Conservation (phyloP, 2,113 vertebrate genomes). For the Pseudopipra pipra region DNA sequence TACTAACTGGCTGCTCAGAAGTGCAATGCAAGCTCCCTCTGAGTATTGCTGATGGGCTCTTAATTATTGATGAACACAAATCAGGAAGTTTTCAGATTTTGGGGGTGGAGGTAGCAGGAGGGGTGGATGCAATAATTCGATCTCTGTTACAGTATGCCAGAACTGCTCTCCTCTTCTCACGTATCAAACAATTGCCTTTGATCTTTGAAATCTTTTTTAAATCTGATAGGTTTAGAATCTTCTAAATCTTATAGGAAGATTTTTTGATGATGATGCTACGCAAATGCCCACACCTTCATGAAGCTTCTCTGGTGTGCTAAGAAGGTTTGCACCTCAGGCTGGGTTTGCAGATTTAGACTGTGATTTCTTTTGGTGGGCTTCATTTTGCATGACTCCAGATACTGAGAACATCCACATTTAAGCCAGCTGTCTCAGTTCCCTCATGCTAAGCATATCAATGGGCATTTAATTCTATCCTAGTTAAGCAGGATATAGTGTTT, state of each 20-base stretch:
- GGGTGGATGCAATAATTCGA: conserved; percentile 41
- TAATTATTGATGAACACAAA: conserved; percentile 86
- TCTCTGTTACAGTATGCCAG: conserved; percentile 21
- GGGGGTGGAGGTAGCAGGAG: conserved; percentile 58
- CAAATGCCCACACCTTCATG: neutral
- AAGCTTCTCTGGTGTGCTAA: neutral
- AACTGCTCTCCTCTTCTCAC: neutral
- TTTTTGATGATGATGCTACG: neutral
- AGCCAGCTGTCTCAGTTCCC: neutral
- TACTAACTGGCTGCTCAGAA: conserved; percentile 80
- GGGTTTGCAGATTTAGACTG: neutral
- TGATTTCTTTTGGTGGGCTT: neutral
- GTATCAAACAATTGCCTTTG: neutral
- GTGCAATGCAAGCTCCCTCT: conserved; percentile 84
- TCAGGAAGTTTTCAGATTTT: conserved; percentile 76
- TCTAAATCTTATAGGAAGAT: neutral
- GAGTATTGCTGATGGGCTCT: conserved; percentile 82
- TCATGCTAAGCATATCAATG: neutral
- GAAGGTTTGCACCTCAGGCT: neutral
- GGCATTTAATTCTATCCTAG: neutral
- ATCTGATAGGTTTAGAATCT: neutral
- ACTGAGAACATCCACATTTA: neutral
- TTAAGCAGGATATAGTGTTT: neutral
- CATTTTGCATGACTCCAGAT: neutral
- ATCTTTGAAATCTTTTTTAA: neutral